These are phyloP conservation scores for Parapsyche elsis DNA, from an alignment of 1,140 invertebrate genomes.

Conservation along the genomic window DNA sequence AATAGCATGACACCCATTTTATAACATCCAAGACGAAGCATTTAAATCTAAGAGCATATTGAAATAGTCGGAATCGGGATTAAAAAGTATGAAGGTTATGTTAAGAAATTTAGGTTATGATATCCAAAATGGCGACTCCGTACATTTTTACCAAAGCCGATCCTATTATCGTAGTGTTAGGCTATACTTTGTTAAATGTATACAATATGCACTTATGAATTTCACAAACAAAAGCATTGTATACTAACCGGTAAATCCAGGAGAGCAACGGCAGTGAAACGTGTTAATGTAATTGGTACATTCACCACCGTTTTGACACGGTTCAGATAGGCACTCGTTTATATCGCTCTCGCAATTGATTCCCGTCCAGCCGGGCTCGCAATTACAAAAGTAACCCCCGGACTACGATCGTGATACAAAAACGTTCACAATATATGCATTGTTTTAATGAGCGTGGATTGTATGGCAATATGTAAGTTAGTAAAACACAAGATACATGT, in stretches of 20 bases:
- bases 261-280: constrained; percentile 78
- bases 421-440: too few species aligned
- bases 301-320: constrained; percentile 73
- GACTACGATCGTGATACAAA: constrained; percentile 60
- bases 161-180: too few species aligned
- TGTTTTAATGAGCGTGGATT: neutral
- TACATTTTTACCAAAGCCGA: too few species aligned
- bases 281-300: constrained; percentile 70
- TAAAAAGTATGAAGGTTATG: too few species aligned
- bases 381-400: constrained; percentile 77
- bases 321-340: constrained; percentile 68
- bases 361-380: constrained; percentile 77
- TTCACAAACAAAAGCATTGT: neutral
- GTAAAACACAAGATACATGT: constrained; percentile 29
- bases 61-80: too few species aligned
- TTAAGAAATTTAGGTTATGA: too few species aligned
- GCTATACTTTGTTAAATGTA: too few species aligned
- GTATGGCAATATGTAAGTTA: neutral
- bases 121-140: too few species aligned
- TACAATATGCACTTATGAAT: too few species aligned
- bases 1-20: neutral
- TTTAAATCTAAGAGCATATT: too few species aligned
- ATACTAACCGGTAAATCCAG: constrained; percentile 74
- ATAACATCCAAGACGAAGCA: too few species aligned
- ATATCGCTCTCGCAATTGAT: constrained; percentile 71